A percentile compares a stretch with the other conserved stretches of the same genome.
phyloP scores from a whole-genome alignment of 2,113 vertebrate species.

The Peromyscus maniculatus region DNA sequence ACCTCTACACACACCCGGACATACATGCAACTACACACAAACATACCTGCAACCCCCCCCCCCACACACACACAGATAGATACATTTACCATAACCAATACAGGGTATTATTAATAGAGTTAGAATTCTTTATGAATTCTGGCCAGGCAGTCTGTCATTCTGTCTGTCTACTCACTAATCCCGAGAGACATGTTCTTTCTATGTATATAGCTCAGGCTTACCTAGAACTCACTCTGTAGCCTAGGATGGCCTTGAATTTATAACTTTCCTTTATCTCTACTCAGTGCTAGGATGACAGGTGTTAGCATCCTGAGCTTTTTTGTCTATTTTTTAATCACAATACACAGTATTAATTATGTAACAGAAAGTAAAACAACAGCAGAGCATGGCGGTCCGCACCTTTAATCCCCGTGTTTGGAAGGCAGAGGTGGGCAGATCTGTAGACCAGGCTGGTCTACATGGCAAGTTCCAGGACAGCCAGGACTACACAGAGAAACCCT shows the following conservation, averaged over 20 bases:
- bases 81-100: neutral
- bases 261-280: neutral
- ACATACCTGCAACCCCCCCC: neutral
- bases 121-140: neutral
- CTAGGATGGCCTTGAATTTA: neutral
- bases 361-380: constrained; percentile 8
- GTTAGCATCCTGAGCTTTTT: neutral
- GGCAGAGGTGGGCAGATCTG: neutral
- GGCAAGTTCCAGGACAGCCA: neutral
- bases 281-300: neutral
- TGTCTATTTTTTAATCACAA: neutral
- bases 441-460: neutral
- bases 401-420: neutral
- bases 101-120: neutral
- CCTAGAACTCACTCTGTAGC: neutral
- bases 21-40: neutral
- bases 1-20: neutral
- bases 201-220: neutral
- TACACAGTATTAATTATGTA: neutral
- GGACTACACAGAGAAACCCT: neutral
- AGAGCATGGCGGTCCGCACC: neutral
- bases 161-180: neutral
- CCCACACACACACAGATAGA: neutral
- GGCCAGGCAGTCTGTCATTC: neutral
- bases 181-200: neutral